phyloP scores from a whole-genome alignment of 2,888 invertebrate genomes.

The Chrysolina haemoptera region DNA sequence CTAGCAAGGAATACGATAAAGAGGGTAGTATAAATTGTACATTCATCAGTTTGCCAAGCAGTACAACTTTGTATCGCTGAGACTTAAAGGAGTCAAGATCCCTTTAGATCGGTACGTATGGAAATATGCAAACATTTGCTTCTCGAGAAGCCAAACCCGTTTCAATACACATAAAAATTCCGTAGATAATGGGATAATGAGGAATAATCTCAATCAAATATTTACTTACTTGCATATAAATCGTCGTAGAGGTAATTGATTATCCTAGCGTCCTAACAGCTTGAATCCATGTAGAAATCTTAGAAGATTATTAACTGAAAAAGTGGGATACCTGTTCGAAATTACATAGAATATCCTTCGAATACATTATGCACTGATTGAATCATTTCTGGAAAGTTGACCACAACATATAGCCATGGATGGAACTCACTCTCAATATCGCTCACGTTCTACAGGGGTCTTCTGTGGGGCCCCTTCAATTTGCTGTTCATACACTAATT shows the following conservation, averaged over 20 bases:
- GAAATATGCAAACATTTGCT: constrained; percentile 30
- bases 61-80: neutral
- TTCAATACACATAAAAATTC: constrained; percentile 12
- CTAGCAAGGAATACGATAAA: no score
- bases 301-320: neutral
- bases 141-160: constrained; percentile 26
- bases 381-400: no score
- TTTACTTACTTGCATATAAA: constrained; percentile 4
- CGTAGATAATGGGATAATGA: constrained; percentile 19
- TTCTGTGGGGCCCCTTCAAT: no score
- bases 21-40: no score
- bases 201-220: constrained; percentile 7
- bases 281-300: neutral
- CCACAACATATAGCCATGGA: no score
- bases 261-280: neutral
- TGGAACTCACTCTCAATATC: no score
- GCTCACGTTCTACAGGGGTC: no score
- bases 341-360: no score
- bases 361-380: no score
- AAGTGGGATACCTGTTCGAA: neutral
- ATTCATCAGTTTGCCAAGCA: no score
- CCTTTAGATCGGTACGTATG: neutral
- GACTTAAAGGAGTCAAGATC: neutral
- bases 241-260: neutral
- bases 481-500: no score